Evolutionary conservation across 2,797 vertebrate genomes (phyloP), one percentile per base, ranked within the genome.

Genomic region (Fistularia commersonii): DNA sequence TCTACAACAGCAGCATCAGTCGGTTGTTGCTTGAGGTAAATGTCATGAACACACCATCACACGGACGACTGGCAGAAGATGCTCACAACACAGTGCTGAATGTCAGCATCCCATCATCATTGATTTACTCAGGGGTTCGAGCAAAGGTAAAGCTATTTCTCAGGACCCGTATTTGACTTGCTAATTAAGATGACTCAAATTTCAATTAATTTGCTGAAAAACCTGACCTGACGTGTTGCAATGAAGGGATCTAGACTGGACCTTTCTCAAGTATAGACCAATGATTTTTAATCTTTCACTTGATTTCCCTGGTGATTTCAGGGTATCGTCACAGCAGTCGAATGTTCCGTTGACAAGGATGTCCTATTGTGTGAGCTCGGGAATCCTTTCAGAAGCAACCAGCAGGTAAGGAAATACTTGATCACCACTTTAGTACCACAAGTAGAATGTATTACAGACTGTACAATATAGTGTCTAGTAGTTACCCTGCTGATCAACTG

Each of bases 381-480:
- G 14, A 94, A 96, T 66, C 95, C 96, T 0, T 94, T 98, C 68
- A 87, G 82, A 72, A 88, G 66, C 67, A 90, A 91, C 72, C 89
- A 93, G 11, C 44, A 40, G 79, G 90, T 92, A 66, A 3, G 9
- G 11, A 38, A 39, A 8, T 6, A 9, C 11, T 36, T 6, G 13
- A 23, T 23, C 4, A 2, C 23, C 23, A 23, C 23, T 23, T 23
- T 23, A 23, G 23, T 23, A 23, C 23, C 23, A 23, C 23, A 23
- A 23, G 23, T 23, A 23, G 2, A 23, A 23, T 23, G 23, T 4
- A 23, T 23, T 23, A 2, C 23, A 23, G 23, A 23, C 23, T 23
- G 23, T 23, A 23, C 4, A 23, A 23, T 23, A 2, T 4, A 23
- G 23, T 23, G 8, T 37, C 5, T 6, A 23, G 6, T 23, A 8